phyloP scores from a whole-genome alignment of 1,140 invertebrate genomes.

The Diachasmimorpha longicaudata region DNA sequence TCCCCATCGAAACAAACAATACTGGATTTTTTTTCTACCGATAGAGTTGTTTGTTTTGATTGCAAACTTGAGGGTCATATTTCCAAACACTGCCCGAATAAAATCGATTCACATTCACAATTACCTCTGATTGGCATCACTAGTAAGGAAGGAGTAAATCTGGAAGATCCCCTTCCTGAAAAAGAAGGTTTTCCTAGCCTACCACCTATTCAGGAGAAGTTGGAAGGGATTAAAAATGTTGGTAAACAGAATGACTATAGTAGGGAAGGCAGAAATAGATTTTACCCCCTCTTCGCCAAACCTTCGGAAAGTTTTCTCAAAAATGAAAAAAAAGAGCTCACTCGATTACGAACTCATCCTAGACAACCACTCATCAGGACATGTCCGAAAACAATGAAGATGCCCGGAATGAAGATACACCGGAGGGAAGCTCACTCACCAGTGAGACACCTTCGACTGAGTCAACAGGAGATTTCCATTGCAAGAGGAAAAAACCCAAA shows the following conservation, averaged over 20 bases:
- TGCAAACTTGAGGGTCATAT: neutral
- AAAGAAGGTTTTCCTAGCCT: neutral
- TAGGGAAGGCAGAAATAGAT: neutral
- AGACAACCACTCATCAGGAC: neutral
- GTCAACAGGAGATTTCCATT: neutral
- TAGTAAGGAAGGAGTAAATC: neutral
- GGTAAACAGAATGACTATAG: neutral
- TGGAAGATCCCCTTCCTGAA: neutral
- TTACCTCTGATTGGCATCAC: neutral
- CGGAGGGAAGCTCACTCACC: neutral
- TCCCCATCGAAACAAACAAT: neutral
- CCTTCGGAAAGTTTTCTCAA: too few species aligned
- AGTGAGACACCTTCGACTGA: neutral
- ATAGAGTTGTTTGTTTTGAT: neutral
- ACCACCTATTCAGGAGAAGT: neutral
- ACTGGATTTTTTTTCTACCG: neutral
- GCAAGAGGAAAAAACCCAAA: neutral
- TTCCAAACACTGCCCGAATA: neutral
- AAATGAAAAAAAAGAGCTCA: too few species aligned
- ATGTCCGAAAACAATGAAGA: neutral
- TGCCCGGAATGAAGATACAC: neutral
- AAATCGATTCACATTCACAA: conserved; percentile 45
- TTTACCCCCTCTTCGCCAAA: neutral
- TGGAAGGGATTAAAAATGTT: neutral
- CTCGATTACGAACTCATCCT: neutral